Evolutionary conservation across 2,113 vertebrate genomes (phyloP).

Genomic region (Illadopsis cleaveri): DNA sequence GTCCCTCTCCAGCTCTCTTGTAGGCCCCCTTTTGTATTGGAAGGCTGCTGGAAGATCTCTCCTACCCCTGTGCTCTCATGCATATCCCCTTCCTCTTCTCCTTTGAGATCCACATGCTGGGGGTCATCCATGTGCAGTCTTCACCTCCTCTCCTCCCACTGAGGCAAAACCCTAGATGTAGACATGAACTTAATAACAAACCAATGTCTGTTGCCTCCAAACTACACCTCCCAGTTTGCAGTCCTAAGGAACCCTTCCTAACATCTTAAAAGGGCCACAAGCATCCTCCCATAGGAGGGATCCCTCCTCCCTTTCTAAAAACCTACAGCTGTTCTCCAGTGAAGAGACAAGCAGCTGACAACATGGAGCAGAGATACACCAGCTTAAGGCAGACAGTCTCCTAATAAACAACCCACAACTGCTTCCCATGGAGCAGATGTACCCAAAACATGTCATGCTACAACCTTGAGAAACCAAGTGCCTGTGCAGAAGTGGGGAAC

Average conservation of each 20-base stretch:
- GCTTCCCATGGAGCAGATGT: rapidly evolving
- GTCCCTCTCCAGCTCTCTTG: not conserved
- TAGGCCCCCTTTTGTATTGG: not conserved
- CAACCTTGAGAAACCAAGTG: not conserved
- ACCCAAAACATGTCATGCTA: not conserved
- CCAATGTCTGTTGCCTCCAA: not conserved
- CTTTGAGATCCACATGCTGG: not conserved
- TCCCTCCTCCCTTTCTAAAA: not conserved
- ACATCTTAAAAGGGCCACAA: not conserved
- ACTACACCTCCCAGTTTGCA: not conserved
- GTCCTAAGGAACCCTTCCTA: not conserved
- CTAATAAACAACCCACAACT: not conserved
- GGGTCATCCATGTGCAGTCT: not conserved
- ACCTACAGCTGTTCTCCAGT: not conserved
- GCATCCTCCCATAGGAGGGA: not conserved
- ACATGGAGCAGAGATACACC: not conserved
- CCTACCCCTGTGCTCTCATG: not conserved
- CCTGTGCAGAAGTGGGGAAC: not conserved
- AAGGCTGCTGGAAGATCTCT: not conserved
- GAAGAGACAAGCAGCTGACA: not conserved
- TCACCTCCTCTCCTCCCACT: not conserved
- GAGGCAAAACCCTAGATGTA: not conserved
- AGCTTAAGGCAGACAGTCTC: not conserved
- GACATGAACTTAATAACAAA: not conserved
- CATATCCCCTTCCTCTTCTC: not conserved